phyloP scores from a whole-genome alignment of 2,888 invertebrate genomes.

The Dusona sp. region DNA sequence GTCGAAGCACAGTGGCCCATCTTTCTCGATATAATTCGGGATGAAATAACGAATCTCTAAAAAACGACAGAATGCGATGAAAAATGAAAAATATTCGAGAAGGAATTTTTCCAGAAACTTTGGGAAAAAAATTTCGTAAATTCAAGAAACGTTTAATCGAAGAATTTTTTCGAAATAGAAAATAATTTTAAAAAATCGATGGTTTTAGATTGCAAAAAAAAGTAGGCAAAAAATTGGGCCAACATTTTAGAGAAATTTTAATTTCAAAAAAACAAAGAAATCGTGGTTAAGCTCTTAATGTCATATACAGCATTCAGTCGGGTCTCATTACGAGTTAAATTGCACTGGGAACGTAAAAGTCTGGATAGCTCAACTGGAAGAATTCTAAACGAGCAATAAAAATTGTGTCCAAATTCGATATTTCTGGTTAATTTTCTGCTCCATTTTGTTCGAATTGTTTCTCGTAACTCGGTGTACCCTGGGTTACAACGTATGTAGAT shows the following conservation, averaged over 20 bases:
- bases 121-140: too few relatives aligned
- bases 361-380: neutral
- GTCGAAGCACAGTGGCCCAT: too few relatives aligned
- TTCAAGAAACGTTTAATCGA: too few relatives aligned
- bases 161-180: too few relatives aligned
- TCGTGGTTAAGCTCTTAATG: neutral
- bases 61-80: too few relatives aligned
- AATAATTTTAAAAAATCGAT: too few relatives aligned
- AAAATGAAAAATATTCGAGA: too few relatives aligned
- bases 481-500: conserved; percentile 71
- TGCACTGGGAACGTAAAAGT: neutral
- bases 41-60: too few relatives aligned
- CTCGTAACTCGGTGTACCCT: neutral
- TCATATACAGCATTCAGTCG: neutral
- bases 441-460: neutral
- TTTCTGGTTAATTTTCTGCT: neutral
- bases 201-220: neutral
- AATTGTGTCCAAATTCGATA: neutral
- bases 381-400: neutral
- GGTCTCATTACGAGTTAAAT: neutral
- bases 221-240: neutral
- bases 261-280: neutral
- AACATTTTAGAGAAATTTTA: neutral
- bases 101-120: too few relatives aligned
- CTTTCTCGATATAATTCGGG: too few relatives aligned